phyloP scores from a whole-genome alignment of 2,888 invertebrate species.

The Drosophila prolongata region DNA sequence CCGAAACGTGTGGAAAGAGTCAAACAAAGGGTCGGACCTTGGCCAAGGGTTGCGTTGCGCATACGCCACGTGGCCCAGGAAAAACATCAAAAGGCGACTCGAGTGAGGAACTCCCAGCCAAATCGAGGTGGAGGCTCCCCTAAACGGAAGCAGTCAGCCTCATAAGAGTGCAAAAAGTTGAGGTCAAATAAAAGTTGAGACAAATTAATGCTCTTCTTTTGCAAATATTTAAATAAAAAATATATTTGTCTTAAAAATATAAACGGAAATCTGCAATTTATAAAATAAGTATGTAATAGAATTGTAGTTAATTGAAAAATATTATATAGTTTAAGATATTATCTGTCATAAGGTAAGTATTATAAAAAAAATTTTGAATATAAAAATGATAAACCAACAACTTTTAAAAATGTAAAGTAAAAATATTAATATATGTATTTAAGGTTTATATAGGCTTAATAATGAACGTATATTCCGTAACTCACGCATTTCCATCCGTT shows the following conservation, averaged over 20 bases:
- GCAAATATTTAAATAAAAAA: not conserved
- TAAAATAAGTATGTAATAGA: no score
- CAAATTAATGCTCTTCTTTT: constrained; percentile 9
- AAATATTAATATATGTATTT: no score
- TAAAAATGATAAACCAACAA: no score
- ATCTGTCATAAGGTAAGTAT: no score
- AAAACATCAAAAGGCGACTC: constrained; percentile 50
- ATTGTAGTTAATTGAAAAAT: no score
- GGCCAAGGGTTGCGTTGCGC: constrained; percentile 38
- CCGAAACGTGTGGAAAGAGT: constrained; percentile 60
- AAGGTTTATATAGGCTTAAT: no score
- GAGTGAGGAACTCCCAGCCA: not conserved
- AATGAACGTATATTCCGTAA: no score
- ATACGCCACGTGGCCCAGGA: constrained; percentile 37
- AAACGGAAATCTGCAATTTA: no score
- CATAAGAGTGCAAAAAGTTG: constrained; percentile 20
- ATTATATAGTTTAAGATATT: no score
- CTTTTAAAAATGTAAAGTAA: no score
- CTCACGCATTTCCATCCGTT: no score
- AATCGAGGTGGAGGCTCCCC: not conserved
- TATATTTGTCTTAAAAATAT: not conserved
- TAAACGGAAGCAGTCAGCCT: constrained; percentile 35
- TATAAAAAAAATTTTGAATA: no score
- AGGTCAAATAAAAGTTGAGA: not conserved
- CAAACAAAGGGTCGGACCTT: constrained; percentile 49